Conservation (phyloP, 2,888 invertebrate genomes). For the Dolomedes plantarius region DNA sequence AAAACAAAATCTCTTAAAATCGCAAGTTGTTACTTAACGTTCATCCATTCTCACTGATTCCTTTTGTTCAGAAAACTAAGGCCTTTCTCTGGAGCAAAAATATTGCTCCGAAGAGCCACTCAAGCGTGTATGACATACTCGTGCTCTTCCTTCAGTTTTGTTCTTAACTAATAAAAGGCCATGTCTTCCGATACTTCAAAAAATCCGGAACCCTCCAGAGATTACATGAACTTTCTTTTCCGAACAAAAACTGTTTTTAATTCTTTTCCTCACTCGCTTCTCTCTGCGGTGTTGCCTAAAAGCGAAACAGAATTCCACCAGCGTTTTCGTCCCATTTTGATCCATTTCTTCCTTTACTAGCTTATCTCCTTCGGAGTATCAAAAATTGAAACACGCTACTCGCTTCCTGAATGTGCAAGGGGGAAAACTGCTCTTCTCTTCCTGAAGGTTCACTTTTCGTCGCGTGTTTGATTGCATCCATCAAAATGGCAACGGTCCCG, state of each 20-base stretch:
- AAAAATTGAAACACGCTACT: slow-evolving; percentile 16
- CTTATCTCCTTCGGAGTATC: slow-evolving; percentile 9
- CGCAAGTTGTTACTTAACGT: too few species aligned
- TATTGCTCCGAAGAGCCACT: too few species aligned
- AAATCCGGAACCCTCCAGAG: too few species aligned
- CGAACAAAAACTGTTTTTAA: too few species aligned
- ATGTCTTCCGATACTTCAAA: neutral
- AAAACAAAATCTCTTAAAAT: too few species aligned
- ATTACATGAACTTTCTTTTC: too few species aligned
- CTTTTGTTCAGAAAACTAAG: too few species aligned
- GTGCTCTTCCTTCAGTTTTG: neutral
- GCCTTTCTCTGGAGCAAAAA: too few species aligned
- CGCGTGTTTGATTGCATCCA: slow-evolving; percentile 1
- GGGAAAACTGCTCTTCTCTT: neutral
- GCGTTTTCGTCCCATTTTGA: neutral
- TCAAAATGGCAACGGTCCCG: neutral
- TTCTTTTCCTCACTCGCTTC: neutral
- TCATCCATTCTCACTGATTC: too few species aligned
- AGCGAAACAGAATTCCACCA: neutral
- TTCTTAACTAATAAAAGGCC: neutral
- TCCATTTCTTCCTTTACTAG: slow-evolving; percentile 2
- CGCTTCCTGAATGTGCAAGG: neutral
- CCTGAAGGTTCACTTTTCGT: neutral
- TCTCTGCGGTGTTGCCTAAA: neutral
- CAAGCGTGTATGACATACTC: too few species aligned